These are phyloP conservation scores for Acipenser ruthenus DNA, from an alignment of 2,797 vertebrate genomes.

Conservation along the genomic window DNA sequence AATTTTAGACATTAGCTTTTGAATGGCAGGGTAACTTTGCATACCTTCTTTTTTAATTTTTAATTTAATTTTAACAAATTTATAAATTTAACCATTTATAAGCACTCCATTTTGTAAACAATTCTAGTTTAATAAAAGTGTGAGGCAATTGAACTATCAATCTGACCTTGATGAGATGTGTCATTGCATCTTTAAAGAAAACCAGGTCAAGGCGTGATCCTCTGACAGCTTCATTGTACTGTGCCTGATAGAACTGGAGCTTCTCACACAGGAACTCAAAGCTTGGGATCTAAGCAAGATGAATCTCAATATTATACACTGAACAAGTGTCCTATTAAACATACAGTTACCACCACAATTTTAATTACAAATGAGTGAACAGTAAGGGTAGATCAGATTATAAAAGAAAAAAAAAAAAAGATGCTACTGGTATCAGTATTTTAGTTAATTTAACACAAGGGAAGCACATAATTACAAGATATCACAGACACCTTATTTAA, in stretches of 20 bases:
- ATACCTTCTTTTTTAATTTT: no score
- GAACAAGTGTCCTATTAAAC: neutral
- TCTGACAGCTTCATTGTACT: conserved; percentile 57
- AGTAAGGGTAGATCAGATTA: neutral
- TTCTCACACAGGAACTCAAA: conserved; percentile 51
- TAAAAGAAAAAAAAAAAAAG: neutral
- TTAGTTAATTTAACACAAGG: neutral
- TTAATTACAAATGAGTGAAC: neutral
- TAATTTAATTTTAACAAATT: no score
- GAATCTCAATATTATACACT: neutral
- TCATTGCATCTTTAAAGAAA: conserved; percentile 67
- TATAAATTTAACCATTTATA: no score
- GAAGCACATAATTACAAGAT: neutral
- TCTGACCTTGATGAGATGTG: no score
- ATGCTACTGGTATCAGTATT: neutral
- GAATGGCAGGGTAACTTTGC: no score
- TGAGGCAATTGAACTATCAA: no score
- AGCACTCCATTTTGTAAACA: no score
- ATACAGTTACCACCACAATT: neutral
- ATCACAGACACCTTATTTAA: no score
- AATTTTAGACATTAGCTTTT: no score
- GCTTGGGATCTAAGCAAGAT: conserved; percentile 41
- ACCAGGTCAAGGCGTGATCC: conserved; percentile 55
- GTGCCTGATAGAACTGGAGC: conserved; percentile 47
- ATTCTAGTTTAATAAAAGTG: no score